Evolutionary conservation across 2,888 invertebrate species (phyloP), one percentile per base, ranked within the genome.

Genomic region (Caenorhabditis parvicauda): DNA sequence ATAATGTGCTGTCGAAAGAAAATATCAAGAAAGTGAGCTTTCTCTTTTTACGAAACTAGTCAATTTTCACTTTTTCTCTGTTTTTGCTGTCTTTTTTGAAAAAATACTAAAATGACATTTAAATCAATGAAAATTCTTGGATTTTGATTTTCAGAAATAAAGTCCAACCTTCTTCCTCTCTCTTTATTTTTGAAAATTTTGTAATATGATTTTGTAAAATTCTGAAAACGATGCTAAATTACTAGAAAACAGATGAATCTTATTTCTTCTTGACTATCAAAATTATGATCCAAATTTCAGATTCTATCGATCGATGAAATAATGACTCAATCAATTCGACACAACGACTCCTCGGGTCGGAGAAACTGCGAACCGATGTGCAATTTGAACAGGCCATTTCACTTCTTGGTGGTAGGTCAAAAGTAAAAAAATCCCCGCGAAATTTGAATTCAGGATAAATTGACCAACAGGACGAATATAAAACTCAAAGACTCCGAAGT

Each of bases 331-430:
- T 56, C 57, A 1, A 58, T 72, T 12, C 27, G 39, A 6, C 32
- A 51, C 27, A 47, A 43, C 12, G 67, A 73, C 35, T 47, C 35
- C 3, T 45, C 67, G 17, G 75, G 74, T 7, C 42, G 54, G 25
- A 50, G 49, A 12, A 58, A 55, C 21, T 78, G 78, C 56, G 67
- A 73, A 43, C 78, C 78, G 4, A 62, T 77, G 39, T 78, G 78
- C 47, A 59, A 65, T 29, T 55, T 78, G 32, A 78, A 78, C 54
- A 52, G 50, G 19, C 76, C 77, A 3, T 76, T 78, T 53, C 75
- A 78, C 51, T 45, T 72, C 14, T 61, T 78, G 38, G 54, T 69
- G 57, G 78, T 75, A 35, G n/a, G 66, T 61, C 24, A 1, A 9
- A 47, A 19, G 17, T 27, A 21, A 42, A 50, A 50, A 41, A 14